Evolutionary conservation across 2,113 vertebrate species (phyloP).

Genomic region (Chloropsis hardwickii): DNA sequence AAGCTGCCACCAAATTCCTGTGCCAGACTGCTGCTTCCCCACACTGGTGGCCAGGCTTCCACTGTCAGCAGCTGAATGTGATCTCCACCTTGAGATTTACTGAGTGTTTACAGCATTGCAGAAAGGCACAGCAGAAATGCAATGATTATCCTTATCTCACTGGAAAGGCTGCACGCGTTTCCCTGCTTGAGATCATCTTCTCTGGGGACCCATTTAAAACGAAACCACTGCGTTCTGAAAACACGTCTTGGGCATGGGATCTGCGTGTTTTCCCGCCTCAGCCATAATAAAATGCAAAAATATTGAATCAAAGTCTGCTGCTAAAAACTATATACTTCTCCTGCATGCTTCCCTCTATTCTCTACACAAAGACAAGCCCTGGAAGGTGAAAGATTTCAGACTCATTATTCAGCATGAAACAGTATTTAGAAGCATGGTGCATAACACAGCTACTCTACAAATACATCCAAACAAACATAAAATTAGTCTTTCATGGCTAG

Average conservation of each 20-base stretch:
- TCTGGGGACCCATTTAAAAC: conserved; percentile 11
- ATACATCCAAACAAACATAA: conserved; percentile 25
- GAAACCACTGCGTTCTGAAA: not conserved
- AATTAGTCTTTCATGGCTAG: conserved; percentile 43
- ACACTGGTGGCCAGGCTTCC: not conserved
- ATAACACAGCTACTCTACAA: not conserved
- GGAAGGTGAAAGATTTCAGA: conserved; percentile 38
- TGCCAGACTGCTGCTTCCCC: not conserved
- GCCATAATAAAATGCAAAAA: not conserved
- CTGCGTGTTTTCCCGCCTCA: not conserved
- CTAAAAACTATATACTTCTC: not conserved
- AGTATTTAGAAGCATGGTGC: not conserved
- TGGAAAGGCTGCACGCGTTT: not conserved
- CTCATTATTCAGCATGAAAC: not conserved
- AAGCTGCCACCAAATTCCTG: not conserved
- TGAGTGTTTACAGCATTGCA: not conserved
- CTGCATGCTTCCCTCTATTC: not conserved
- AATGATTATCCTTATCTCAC: conserved; percentile 5
- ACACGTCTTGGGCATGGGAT: not conserved
- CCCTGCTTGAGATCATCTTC: not conserved
- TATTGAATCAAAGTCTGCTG: not conserved
- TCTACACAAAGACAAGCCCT: not conserved
- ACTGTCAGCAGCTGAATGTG: not conserved
- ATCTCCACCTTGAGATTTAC: not conserved
- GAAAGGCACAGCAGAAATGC: not conserved